These are phyloP conservation scores for Lottia scabra DNA, from an alignment of 2,888 invertebrate species.

Conservation along the genomic window DNA sequence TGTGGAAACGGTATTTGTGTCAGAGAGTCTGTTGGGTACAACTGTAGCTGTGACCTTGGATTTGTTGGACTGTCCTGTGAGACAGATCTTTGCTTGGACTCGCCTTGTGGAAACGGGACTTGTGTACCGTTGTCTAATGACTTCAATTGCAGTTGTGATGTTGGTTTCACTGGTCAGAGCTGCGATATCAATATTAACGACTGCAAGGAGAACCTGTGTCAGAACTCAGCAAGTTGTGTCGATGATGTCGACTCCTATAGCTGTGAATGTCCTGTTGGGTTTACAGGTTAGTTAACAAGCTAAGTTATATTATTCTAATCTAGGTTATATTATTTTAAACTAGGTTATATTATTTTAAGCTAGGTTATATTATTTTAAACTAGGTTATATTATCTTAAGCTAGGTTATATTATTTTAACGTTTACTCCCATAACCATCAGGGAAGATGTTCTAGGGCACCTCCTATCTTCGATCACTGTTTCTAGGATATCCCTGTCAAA, in stretches of 20 bases:
- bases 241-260: slow-evolving; percentile 31
- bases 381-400: no score
- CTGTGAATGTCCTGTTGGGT: slow-evolving; percentile 36
- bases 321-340: no score
- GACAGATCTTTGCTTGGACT: slow-evolving; percentile 8
- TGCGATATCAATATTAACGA: slow-evolving; percentile 20
- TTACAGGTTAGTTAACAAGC: slow-evolving; percentile 26
- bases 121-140: slow-evolving; percentile 23
- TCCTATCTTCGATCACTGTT: no score
- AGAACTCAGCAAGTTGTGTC: slow-evolving; percentile 32
- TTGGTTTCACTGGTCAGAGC: slow-evolving; percentile 9
- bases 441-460: no score
- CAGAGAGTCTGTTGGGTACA: background rate
- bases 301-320: background rate
- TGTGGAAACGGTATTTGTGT: slow-evolving; percentile 15
- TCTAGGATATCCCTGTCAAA: no score
- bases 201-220: slow-evolving; percentile 6
- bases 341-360: no score
- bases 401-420: no score
- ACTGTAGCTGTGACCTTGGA: background rate
- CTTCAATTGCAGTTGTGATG: background rate
- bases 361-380: no score
- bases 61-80: slow-evolving; percentile 9
- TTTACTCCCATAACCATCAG: no score
- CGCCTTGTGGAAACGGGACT: slow-evolving; percentile 21